Evolutionary conservation across 2,797 vertebrate genomes (phyloP).

Genomic region (Crenuchus spilurus): DNA sequence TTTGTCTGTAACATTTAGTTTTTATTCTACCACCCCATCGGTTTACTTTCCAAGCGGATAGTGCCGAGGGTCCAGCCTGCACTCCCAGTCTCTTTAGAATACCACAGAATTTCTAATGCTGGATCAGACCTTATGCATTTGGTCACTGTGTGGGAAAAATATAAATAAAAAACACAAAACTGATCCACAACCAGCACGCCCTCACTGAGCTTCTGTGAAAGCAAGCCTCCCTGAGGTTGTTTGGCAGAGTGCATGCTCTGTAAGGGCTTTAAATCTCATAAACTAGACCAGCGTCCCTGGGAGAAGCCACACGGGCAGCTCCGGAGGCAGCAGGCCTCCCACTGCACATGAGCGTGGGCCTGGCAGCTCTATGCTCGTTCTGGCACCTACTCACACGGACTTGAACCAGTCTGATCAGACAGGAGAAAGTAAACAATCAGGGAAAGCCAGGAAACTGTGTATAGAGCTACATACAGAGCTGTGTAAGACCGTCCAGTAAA

Average conservation of each 20-base stretch:
- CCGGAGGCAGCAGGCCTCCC: slow-evolving; percentile 3
- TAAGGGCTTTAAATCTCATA: slow-evolving; percentile 39
- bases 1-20: not conserved
- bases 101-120: not conserved
- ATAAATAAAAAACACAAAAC: too few species aligned
- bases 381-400: slow-evolving; percentile 25
- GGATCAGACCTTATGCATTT: slow-evolving; percentile 3
- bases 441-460: not conserved
- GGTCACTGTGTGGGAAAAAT: slow-evolving; percentile 6
- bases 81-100: not conserved
- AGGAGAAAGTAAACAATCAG: not conserved
- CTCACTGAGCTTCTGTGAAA: slow-evolving; percentile 1
- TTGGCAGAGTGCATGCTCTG: slow-evolving; percentile 16
- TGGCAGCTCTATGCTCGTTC: slow-evolving; percentile 11
- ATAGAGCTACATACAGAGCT: not conserved
- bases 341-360: slow-evolving; percentile 25
- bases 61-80: not conserved
- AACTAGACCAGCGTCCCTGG: slow-evolving; percentile 15
- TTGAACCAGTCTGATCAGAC: not conserved
- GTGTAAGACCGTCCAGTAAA: not conserved
- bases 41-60: not conserved
- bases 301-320: slow-evolving; percentile 21
- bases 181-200: slow-evolving; percentile 1
- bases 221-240: slow-evolving; percentile 24
- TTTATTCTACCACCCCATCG: not conserved